These are phyloP conservation scores for Natrix natrix DNA, from an alignment of 2,797 vertebrate species.

Conservation along the genomic window DNA sequence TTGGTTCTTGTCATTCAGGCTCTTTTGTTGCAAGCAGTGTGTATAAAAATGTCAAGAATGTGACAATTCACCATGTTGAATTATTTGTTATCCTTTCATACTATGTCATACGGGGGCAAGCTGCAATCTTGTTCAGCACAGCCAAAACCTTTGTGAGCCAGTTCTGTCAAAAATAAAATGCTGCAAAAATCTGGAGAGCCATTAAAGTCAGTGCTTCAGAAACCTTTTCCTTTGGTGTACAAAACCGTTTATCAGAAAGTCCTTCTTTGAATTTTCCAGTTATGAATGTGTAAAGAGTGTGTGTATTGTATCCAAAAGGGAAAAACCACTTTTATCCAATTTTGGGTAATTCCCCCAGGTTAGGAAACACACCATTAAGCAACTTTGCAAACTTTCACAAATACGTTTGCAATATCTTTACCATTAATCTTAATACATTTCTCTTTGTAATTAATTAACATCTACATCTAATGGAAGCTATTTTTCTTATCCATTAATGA, in stretches of 20 bases:
- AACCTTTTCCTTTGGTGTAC: not conserved
- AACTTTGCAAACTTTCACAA: not conserved
- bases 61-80: not conserved
- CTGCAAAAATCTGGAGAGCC: not conserved
- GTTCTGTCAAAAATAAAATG: constrained; percentile 18
- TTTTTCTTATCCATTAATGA: constrained; percentile 8
- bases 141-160: constrained; percentile 3
- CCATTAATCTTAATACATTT: not conserved
- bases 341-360: not conserved
- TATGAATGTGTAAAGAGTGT: not conserved
- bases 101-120: not conserved
- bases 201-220: not conserved
- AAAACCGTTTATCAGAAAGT: not conserved
- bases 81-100: not conserved
- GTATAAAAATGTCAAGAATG: constrained; percentile 4
- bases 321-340: not conserved
- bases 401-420: not conserved
- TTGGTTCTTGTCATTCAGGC: not conserved
- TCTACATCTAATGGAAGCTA: not conserved
- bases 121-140: constrained; percentile 7
- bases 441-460: not conserved
- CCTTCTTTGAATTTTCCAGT: not conserved
- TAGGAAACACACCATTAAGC: not conserved
- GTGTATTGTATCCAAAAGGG: not conserved
- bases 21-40: not conserved